A percentile compares a stretch with the other conserved stretches of the same genome.
phyloP scores from a whole-genome alignment of 1,140 invertebrate genomes.

The Trichogramma pretiosum region DNA sequence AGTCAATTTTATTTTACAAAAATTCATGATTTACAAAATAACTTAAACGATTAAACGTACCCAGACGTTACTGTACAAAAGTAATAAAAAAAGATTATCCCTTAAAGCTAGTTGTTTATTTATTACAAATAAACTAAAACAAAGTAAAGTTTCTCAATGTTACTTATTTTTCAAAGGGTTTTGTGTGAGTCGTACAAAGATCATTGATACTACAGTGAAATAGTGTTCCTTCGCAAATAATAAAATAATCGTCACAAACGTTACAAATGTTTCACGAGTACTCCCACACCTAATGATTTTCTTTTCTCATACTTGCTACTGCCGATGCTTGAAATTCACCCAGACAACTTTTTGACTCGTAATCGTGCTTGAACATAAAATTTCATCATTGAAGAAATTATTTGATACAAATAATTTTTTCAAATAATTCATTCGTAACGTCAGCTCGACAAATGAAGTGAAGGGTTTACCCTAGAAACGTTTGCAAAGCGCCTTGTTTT shows the following conservation, averaged over 20 bases:
- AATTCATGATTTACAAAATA: slow-evolving; percentile 29
- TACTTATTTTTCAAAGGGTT: too few species aligned
- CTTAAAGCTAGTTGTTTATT: too few species aligned
- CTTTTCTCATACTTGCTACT: background rate
- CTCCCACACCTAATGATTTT: slow-evolving; percentile 9
- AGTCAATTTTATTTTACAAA: slow-evolving; percentile 34
- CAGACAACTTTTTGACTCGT: too few species aligned
- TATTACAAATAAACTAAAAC: slow-evolving; percentile 2
- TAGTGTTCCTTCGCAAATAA: slow-evolving; percentile 7
- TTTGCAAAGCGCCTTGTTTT: slow-evolving; percentile 33
- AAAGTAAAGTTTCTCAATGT: background rate
- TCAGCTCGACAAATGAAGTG: background rate
- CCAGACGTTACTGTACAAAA: slow-evolving; percentile 26
- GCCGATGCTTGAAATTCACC: too few species aligned
- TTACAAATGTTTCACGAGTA: slow-evolving; percentile 42
- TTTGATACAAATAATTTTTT: too few species aligned
- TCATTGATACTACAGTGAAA: too few species aligned
- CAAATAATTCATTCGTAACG: too few species aligned
- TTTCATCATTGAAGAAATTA: too few species aligned
- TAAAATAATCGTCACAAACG: slow-evolving; percentile 33
- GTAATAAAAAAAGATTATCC: slow-evolving; percentile 12
- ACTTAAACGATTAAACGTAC: slow-evolving; percentile 22
- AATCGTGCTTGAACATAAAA: too few species aligned
- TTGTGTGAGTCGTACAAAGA: too few species aligned
- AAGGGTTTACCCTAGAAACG: slow-evolving; percentile 34